Base-by-base conservation (phyloP, 2,797 vertebrate species). In the Sebastes oblongus region DNA sequence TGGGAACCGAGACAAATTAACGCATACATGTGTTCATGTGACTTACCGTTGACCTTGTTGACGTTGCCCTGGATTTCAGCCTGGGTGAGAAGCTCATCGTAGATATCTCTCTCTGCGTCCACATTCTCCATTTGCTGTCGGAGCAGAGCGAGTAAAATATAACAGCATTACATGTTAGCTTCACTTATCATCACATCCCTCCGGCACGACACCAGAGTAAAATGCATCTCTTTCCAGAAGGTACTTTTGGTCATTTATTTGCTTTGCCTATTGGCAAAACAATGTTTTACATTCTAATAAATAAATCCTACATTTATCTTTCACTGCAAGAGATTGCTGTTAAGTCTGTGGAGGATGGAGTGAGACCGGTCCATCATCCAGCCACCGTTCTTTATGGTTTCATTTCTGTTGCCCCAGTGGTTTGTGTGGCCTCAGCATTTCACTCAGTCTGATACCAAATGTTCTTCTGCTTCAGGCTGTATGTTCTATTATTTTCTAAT, bases 21-120 rank as follows among this genome's bases (percentile, higher is more conserved):
- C 8, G 14, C 24, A 56, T 22, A 25, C 20, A 56, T 27, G 36
- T 52, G 39, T 6, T 30, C 10, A 2, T 1, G 16, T 72, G 58
- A 94, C 97, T 92, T 91, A 99, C 98, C 87, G 29, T 99, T 99
- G 82, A 99, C 97, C 95, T 97, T 97, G 94, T 98, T 99, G 90
- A 99, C 68, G 25, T 99, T 99, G 85, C 98, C 98, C 86, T 99
- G 98, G 88, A 99, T 99, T 86, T 99, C 98, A 54, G 98, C 98
- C 85, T 99, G 98, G 2, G 98, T 99, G 82, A 99, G 96, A 32
- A 99, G 96, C 90, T 99, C 98, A 42, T 99, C 98, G 36, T 99
- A 99, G 30, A 98, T 91, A 2, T 99, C 98, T 61, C 97, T 93
- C 91, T 99, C 98, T 52, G 95, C 95, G 0, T 97, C 96, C 0